Conservation (phyloP, 2,888 invertebrate genomes). For the Acleris laterana region DNA sequence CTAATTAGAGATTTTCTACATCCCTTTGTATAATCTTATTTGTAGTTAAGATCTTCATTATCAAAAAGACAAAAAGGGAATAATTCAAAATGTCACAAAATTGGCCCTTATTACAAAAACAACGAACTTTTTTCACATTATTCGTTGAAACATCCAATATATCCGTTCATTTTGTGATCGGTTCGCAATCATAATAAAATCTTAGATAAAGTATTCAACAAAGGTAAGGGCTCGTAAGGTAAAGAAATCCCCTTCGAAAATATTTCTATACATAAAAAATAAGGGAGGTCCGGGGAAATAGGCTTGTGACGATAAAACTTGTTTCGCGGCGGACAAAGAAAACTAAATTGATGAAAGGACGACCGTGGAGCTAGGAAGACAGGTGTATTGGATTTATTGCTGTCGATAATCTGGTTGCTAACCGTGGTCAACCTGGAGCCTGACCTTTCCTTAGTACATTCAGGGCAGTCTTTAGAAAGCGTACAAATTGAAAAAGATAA, state of each 20-base stretch:
- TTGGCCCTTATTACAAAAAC: slow-evolving; percentile 3
- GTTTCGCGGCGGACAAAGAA: slow-evolving; percentile 27
- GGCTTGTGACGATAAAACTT: slow-evolving; percentile 28
- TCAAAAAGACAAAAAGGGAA: no score
- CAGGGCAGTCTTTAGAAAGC: no score
- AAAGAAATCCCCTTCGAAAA: slow-evolving; percentile 26
- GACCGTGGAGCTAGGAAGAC: not conserved
- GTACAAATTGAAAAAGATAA: no score
- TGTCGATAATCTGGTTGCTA: slow-evolving; percentile 8
- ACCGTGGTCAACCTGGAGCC: not conserved
- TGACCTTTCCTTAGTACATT: not conserved
- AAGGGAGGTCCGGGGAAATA: slow-evolving; percentile 21
- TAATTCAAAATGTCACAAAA: not conserved
- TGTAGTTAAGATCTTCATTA: no score
- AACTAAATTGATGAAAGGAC: slow-evolving; percentile 17
- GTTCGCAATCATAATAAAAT: slow-evolving; percentile 37
- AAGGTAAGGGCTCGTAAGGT: slow-evolving; percentile 28
- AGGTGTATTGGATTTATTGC: not conserved
- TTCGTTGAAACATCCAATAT: slow-evolving; percentile 28
- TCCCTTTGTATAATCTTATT: no score
- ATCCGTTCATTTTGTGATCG: slow-evolving; percentile 27
- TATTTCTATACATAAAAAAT: slow-evolving; percentile 37
- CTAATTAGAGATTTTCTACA: no score
- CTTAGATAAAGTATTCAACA: slow-evolving; percentile 37
- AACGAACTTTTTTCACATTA: slow-evolving; percentile 18